Evolutionary conservation across 2,113 vertebrate genomes (phyloP).

Genomic region (Gnathonemus longibarbis): DNA sequence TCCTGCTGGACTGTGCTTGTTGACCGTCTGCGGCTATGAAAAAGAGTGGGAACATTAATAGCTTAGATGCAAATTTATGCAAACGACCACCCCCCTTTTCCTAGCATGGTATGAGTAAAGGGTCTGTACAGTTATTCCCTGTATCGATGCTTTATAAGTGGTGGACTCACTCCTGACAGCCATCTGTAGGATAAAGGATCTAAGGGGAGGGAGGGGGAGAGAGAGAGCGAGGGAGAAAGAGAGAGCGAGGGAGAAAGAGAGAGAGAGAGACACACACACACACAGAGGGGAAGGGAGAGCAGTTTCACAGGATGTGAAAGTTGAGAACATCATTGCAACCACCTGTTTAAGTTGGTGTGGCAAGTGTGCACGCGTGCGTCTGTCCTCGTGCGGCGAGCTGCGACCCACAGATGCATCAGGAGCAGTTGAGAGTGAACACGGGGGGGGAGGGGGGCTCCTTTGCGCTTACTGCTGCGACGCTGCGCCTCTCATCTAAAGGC

Average conservation of each 20-base stretch:
- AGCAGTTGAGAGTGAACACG: neutral
- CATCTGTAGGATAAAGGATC: neutral
- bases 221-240: neutral
- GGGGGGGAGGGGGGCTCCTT: neutral
- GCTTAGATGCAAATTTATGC: neutral
- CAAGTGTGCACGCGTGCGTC: neutral
- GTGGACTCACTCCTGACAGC: neutral
- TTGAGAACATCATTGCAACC: constrained; percentile 7
- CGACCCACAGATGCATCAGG: neutral
- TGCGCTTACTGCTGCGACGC: neutral
- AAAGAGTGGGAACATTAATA: neutral
- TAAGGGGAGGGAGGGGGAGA: neutral
- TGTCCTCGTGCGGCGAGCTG: neutral
- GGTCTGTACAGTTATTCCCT: neutral
- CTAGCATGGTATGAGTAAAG: neutral
- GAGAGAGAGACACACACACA: neutral
- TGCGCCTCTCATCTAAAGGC: neutral
- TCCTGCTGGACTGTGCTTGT: neutral
- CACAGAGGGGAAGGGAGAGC: neutral
- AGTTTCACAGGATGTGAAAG: constrained; percentile 14
- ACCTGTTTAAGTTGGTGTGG: neutral
- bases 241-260: neutral
- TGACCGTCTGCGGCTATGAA: neutral
- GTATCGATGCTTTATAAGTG: neutral
- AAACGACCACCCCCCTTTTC: neutral